Percentiles rank a stretch among this genome's conserved stretches.
Conservation (phyloP, 2,113 vertebrate genomes). For the Limnothrissa miodon region DNA sequence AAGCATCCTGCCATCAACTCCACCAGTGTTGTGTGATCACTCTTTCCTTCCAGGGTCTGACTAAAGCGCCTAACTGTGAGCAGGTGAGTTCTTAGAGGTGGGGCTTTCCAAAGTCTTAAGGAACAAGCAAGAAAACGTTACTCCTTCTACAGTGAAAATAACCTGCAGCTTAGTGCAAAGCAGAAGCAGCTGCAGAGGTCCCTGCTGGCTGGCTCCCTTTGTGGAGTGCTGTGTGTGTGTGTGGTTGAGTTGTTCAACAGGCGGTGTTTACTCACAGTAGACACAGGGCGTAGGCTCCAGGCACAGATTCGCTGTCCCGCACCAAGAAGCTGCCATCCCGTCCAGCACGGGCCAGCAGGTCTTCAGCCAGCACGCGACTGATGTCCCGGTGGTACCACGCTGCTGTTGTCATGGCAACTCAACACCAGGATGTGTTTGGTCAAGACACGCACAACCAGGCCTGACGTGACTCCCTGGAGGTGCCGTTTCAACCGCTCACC, state of each 20-base stretch:
- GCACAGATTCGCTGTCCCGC: constrained; percentile 86
- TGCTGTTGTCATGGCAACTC: constrained; percentile 66
- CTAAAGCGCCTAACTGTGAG: background rate
- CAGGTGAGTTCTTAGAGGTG: background rate
- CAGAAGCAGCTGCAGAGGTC: background rate
- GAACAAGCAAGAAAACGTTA: background rate
- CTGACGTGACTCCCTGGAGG: background rate
- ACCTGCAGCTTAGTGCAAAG: background rate
- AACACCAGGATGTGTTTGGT: constrained; percentile 10
- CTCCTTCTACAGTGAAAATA: background rate
- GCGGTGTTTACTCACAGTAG: constrained; percentile 76
- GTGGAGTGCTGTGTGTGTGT: constrained; percentile 17
- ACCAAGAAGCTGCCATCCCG: constrained; percentile 84
- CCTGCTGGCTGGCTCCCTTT: background rate
- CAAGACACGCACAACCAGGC: background rate
- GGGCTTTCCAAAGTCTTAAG: background rate
- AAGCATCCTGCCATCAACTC: background rate
- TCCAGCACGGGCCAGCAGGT: constrained; percentile 79
- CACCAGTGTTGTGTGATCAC: background rate
- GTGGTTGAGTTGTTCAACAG: background rate
- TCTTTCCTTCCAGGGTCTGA: background rate
- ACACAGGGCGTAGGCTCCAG: constrained; percentile 84
- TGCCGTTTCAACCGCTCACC: background rate
- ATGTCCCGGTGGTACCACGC: constrained; percentile 86
- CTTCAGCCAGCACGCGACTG: constrained; percentile 81